A percentile compares a stretch with the other conserved stretches of the same genome.
Evolutionary conservation across 92 coral and sea anemone genomes (phyloP).

Genomic region (Parazoanthus swiftii): DNA sequence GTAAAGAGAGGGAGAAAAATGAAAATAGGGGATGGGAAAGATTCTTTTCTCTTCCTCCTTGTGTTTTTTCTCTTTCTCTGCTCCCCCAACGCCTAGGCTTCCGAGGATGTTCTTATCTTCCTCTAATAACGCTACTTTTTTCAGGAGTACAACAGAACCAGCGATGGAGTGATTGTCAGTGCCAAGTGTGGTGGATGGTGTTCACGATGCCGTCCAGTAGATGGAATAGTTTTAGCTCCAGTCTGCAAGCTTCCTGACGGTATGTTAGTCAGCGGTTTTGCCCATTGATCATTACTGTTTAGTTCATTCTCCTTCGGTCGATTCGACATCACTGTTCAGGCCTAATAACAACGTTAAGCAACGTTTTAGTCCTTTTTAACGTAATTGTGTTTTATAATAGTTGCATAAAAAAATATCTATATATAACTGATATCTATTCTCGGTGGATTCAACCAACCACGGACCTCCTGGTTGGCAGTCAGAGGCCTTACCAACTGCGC

Average conservation of each 20-base stretch:
- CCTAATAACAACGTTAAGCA: too few relatives aligned
- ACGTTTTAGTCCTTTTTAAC: too few relatives aligned
- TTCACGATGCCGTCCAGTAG: constrained; percentile 81
- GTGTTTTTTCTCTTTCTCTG: neutral
- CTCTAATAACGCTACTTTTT: neutral
- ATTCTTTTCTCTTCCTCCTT: too few relatives aligned
- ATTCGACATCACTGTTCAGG: neutral
- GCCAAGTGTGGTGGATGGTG: constrained; percentile 99
- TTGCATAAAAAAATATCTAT: too few relatives aligned
- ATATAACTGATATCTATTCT: neutral
- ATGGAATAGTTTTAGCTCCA: constrained; percentile 75
- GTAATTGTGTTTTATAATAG: too few relatives aligned
- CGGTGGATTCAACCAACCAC: too few relatives aligned
- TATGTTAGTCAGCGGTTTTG: constrained; percentile 32
- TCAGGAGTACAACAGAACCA: constrained; percentile 62
- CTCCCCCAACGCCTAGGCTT: too few relatives aligned
- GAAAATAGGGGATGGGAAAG: too few relatives aligned
- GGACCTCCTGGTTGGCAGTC: too few relatives aligned
- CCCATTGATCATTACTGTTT: neutral
- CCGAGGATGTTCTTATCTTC: neutral
- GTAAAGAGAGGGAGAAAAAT: too few relatives aligned
- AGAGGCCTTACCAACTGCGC: too few relatives aligned
- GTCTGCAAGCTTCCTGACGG: constrained; percentile 83
- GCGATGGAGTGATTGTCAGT: constrained; percentile 63
- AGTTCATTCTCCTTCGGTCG: neutral